Evolutionary conservation across 2,113 vertebrate species (phyloP), one percentile per base, ranked within the genome.

Genomic region (Dicaeum eximium): DNA sequence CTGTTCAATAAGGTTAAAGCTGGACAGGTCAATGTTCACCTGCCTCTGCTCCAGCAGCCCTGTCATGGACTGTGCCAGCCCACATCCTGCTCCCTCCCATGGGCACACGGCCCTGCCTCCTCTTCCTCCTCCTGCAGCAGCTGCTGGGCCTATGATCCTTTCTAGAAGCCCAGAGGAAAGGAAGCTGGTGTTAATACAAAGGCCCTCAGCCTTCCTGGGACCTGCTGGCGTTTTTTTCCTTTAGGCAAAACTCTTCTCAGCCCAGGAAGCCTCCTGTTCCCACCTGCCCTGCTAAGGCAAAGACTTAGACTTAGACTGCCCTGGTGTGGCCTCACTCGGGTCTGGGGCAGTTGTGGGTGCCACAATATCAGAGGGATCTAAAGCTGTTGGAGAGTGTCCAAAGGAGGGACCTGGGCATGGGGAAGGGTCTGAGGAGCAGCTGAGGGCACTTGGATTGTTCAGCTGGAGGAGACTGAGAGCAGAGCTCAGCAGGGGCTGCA

Each of bases 321-420:
- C 14, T 64, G 42, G 7, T 21, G 42, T 0, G 0, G 25, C 57
- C 31, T 51, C 30, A 64, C 17, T 50, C 1, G 0, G 31, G 1
- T 25, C 27, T 72, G 42, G 58, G 35, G 38, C 78, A 60, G 28
- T 3, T 60, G 44, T 65, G 42, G 33, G 44, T 44, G 27, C 51
- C 78, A 74, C 47, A 0, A 10, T 15, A 19, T 13, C 78, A 82
- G 61, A 11, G 35, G 53, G 30, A 27, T 61, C n/a, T 35, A 1
- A 82, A 75, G 40, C 53, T 82, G 14, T 8, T 66, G 77, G 33
- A 47, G 57, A 73, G 28, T 53, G 61, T 17, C 69, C 78, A 74
- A 1, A 60, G 53, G 14, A 81, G n/a, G 69, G 45, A 25, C n/a
- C 21, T 1, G 20, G 10, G 23, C 5, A 17, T 30, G 23, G 51